Percentiles rank a stretch among this genome's conserved stretches.
Conservation (phyloP, 2,888 invertebrate genomes). For the Venustoraphidia nigricollis region DNA sequence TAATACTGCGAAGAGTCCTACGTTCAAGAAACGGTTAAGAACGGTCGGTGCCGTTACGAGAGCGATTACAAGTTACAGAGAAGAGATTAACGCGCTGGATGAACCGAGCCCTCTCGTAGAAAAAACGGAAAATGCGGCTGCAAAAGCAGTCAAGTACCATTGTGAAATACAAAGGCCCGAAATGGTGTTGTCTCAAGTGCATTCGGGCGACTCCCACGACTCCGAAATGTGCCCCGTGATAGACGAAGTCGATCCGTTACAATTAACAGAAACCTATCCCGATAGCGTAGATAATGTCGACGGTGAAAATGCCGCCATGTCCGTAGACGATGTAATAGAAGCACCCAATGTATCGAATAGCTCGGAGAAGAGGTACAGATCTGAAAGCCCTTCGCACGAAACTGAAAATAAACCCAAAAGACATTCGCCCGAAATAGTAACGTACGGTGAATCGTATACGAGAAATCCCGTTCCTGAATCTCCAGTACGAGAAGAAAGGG, state of each 20-base stretch:
- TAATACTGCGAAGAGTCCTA: conserved; percentile 16
- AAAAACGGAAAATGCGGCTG: conserved; percentile 25
- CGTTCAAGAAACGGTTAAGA: conserved; percentile 26
- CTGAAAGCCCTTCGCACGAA: conserved; percentile 2
- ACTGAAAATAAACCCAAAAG: background rate
- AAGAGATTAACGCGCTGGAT: conserved; percentile 10
- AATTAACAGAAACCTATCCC: conserved; percentile 4
- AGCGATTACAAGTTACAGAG: conserved; percentile 37
- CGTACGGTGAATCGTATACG: background rate
- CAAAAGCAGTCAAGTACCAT: conserved; percentile 20
- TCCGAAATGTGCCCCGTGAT: conserved; percentile 5
- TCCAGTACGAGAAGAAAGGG: no score
- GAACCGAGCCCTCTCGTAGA: conserved; percentile 7
- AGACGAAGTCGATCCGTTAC: conserved; percentile 13
- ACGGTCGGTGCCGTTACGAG: conserved; percentile 54
- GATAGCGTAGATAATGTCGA: conserved; percentile 3
- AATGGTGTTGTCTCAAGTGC: conserved; percentile 12
- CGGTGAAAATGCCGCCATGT: conserved; percentile 1
- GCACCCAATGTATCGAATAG: background rate
- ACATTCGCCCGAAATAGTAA: conserved; percentile 1
- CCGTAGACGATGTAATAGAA: background rate
- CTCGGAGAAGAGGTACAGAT: conserved; percentile 1
- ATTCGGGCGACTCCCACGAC: conserved; percentile 11
- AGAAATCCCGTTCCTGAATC: no score
- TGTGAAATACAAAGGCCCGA: conserved; percentile 12